These are phyloP conservation scores for Todiramphus chloris DNA, from an alignment of 2,113 vertebrate genomes.

Conservation along the genomic window DNA sequence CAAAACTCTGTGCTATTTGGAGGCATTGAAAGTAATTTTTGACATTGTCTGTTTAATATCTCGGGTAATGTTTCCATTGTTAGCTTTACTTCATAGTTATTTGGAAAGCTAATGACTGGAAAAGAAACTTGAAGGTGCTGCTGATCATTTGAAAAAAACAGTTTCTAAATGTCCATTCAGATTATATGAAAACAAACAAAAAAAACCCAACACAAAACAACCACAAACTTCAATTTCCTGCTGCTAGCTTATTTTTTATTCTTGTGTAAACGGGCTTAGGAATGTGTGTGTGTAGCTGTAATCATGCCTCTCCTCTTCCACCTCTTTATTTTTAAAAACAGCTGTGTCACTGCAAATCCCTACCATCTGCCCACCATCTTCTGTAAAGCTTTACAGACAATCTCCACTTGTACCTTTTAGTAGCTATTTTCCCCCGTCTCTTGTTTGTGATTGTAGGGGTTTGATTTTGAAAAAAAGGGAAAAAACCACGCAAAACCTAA, in stretches of 20 bases:
- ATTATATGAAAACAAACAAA: neutral
- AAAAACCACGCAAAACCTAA: neutral
- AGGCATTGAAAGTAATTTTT: neutral
- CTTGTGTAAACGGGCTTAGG: neutral
- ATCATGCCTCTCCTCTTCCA: slow-evolving; percentile 40
- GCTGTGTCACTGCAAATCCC: slow-evolving; percentile 64
- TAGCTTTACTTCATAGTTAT: neutral
- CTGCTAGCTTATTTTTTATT: neutral
- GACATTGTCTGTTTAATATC: neutral
- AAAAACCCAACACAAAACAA: neutral
- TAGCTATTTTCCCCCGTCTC: neutral
- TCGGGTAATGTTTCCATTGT: neutral
- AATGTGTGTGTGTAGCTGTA: slow-evolving; percentile 10
- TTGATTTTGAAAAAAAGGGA: neutral
- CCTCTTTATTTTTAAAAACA: slow-evolving; percentile 68
- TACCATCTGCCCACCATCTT: slow-evolving; percentile 46
- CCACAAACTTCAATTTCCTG: neutral
- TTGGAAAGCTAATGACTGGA: neutral
- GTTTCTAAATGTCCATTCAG: neutral
- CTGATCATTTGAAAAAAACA: neutral
- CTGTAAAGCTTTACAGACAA: neutral
- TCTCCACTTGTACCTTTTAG: slow-evolving; percentile 34
- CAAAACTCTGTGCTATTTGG: neutral
- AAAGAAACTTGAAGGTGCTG: neutral
- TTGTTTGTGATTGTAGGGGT: neutral